phyloP scores from a whole-genome alignment of 2,888 invertebrate genomes.

The Trissonchulus latispiculum region DNA sequence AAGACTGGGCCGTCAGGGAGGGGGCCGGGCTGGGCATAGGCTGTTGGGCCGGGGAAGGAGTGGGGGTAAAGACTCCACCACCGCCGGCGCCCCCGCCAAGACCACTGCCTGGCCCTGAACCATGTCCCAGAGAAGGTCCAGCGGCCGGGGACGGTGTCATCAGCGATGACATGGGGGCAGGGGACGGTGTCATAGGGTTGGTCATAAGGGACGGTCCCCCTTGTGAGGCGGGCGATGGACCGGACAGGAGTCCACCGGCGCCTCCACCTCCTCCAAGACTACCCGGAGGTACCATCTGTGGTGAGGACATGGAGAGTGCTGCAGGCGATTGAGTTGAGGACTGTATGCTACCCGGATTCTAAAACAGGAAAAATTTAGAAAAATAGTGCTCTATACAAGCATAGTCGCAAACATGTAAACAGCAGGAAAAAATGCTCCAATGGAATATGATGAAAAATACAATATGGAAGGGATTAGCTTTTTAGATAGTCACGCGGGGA shows the following conservation, averaged over 20 bases:
- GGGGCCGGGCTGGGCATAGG: not conserved
- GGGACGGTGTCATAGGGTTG: constrained; percentile 9
- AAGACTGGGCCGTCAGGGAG: not conserved
- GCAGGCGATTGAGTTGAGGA: not conserved
- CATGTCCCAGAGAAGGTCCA: too few relatives aligned
- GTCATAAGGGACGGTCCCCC: not conserved
- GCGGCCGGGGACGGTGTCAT: constrained; percentile 18
- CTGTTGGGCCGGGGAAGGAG: not conserved
- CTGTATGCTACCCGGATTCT: not conserved
- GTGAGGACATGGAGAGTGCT: not conserved
- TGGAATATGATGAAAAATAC: too few relatives aligned
- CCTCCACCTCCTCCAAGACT: not conserved
- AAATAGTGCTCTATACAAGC: too few relatives aligned
- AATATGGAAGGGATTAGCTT: too few relatives aligned
- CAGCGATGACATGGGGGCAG: constrained; percentile 1
- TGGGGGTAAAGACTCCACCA: not conserved
- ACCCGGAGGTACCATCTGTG: not conserved
- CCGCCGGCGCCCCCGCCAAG: not conserved
- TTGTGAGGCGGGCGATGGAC: not conserved
- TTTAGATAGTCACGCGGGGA: too few relatives aligned
- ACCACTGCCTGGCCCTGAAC: not conserved
- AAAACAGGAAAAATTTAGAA: too few relatives aligned
- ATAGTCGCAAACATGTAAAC: too few relatives aligned
- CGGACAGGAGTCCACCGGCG: not conserved
- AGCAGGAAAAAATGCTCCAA: too few relatives aligned